Evolutionary conservation across 2,113 vertebrate genomes (phyloP).

Genomic region (Erpornis zantholeuca): DNA sequence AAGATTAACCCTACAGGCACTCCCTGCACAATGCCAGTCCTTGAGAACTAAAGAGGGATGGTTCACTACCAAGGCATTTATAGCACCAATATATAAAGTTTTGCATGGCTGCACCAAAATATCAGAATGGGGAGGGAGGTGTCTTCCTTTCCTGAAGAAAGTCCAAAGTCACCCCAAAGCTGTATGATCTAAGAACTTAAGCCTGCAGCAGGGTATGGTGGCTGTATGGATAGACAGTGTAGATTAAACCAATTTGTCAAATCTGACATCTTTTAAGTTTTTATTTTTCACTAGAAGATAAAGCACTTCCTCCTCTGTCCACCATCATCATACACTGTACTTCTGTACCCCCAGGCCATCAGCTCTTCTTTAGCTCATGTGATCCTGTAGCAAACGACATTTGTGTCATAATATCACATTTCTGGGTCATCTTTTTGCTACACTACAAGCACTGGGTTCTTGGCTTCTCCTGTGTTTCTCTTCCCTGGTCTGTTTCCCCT

Average conservation of each 20-base stretch:
- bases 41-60: background rate
- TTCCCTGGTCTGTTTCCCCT: background rate
- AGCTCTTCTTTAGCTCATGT: background rate
- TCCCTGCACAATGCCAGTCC: background rate
- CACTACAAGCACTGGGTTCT: background rate
- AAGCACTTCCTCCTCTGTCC: background rate
- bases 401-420: accelerated
- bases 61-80: background rate
- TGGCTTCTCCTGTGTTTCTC: background rate
- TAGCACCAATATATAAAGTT: background rate
- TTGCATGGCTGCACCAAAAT: background rate
- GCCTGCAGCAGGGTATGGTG: background rate
- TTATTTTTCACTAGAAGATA: background rate
- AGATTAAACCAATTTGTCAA: background rate
- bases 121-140: background rate
- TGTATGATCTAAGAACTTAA: background rate
- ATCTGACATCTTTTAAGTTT: background rate
- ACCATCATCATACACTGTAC: background rate
- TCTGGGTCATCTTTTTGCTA: background rate
- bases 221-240: background rate
- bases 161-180: background rate
- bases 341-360: background rate
- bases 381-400: background rate
- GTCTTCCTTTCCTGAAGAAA: background rate
- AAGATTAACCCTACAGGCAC: background rate